Evolutionary conservation across 2,797 vertebrate species (phyloP).

Genomic region (Phataginus tricuspis): DNA sequence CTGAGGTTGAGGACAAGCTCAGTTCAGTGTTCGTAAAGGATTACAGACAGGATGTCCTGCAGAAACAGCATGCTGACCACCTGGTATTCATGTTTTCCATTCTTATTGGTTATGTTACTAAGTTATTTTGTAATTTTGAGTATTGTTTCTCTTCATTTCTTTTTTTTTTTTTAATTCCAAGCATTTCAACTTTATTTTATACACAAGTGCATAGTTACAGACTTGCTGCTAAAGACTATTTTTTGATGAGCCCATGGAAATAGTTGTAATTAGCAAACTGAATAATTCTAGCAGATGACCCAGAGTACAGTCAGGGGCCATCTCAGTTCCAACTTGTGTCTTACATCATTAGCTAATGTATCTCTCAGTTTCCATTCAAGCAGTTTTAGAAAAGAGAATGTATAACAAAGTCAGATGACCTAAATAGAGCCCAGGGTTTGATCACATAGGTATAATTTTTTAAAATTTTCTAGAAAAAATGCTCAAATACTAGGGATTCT

Average conservation of each 20-base stretch:
- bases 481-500: conserved; percentile 8
- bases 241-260: not conserved
- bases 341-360: not conserved
- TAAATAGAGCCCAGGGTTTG: conserved; percentile 6
- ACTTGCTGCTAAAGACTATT: conserved; percentile 14
- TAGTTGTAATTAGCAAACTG: conserved; percentile 11
- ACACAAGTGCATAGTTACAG: not conserved
- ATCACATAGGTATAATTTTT: not conserved
- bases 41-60: conserved; percentile 93
- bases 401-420: conserved; percentile 2
- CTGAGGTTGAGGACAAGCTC: conserved; percentile 97
- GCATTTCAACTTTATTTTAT: conserved; percentile 64
- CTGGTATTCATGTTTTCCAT: conserved; percentile 90
- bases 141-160: conserved; percentile 64
- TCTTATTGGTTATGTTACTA: conserved; percentile 73
- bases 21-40: conserved; percentile 93
- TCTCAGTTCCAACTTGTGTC: conserved; percentile 1
- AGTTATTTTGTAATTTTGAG: conserved; percentile 70
- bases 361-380: not conserved
- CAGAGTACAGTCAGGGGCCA: not conserved
- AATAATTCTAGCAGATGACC: conserved; percentile 39
- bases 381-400: not conserved
- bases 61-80: conserved; percentile 93
- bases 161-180: conserved; percentile 64
- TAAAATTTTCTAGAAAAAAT: conserved; percentile 23